These are phyloP conservation scores for Triplophysa siluroides DNA, from an alignment of 2,113 vertebrate species.

Conservation along the genomic window DNA sequence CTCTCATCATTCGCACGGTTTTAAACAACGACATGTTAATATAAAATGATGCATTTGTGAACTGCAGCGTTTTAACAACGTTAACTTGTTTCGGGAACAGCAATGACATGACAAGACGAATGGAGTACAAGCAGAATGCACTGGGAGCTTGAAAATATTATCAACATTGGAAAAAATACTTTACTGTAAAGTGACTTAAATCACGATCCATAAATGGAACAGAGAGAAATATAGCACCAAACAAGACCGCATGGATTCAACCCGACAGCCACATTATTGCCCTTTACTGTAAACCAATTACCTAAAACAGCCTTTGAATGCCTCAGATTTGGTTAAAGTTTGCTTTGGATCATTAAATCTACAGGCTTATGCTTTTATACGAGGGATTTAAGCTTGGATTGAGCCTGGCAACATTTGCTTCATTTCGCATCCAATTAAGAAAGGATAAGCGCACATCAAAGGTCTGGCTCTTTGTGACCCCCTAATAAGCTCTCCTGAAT, in stretches of 20 bases:
- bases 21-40: too few species aligned
- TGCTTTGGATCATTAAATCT: slow-evolving; percentile 27
- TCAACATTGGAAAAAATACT: too few species aligned
- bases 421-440: slow-evolving; percentile 40
- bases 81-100: too few species aligned
- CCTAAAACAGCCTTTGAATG: slow-evolving; percentile 1
- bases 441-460: slow-evolving; percentile 33
- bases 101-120: too few species aligned
- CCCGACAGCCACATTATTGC: background rate
- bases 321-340: slow-evolving; percentile 3
- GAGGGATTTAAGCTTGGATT: slow-evolving; percentile 8
- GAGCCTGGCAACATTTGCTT: slow-evolving; percentile 32
- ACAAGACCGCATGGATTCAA: background rate
- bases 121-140: too few species aligned
- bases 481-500: slow-evolving; percentile 29
- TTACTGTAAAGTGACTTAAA: too few species aligned
- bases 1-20: too few species aligned
- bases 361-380: slow-evolving; percentile 6
- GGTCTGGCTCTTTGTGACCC: background rate
- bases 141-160: too few species aligned
- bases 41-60: too few species aligned
- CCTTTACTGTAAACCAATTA: slow-evolving; percentile 13
- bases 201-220: background rate
- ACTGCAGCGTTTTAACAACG: too few species aligned
- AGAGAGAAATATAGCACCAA: background rate